Evolutionary conservation across 2,888 invertebrate genomes (phyloP), one percentile per base, ranked within the genome.

Genomic region (Lochmaea crataegi): DNA sequence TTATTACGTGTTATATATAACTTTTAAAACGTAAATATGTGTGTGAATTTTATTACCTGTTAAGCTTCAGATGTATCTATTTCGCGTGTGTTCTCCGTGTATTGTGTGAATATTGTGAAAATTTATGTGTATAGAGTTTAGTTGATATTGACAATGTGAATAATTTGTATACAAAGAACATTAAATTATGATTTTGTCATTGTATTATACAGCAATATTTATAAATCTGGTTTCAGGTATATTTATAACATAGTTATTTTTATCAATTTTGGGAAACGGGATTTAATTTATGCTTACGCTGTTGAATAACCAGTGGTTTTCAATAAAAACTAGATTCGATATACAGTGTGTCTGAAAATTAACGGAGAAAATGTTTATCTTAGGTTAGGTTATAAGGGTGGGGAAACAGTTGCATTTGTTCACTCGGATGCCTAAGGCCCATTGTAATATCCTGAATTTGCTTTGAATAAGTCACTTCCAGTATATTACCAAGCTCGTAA

Each of bases 1-100:
- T 16, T 42, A 63, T 22, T 53, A 38, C n/a, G 16, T 42, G 71
- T 65, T 42, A 22, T 61, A 71, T 61, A 64, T 65, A 56, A 66
- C 53, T 42, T 58, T 38, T 38, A 38, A 45, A 41, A 42, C 45
- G 32, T 71, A 64, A 67, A 74, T 58, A 71, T 58, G 68, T 58
- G 68, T 67, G 70, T 51, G 70, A 67, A 73, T 71, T 74, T 71
- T 70, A 71, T 71, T 61, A 58, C 68, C 10, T 71, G 74, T 71
- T 74, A 60, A 61, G 65, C 71, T 74, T 74, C 66, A 71, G 64
- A 74, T 68, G 71, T 71, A 66, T 71, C 61, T 61, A 61, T 61
- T 61, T 41, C 42, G 41, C 42, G 38, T 61, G 61, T 61, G 61
- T 18, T 61, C 7, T 61, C 11, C 5, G 42, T 61, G 61, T 61